A percentile compares a stretch with the other conserved stretches of the same genome.
Evolutionary conservation across 1,140 invertebrate genomes (phyloP).

Genomic region (Dinoponera quadriceps): DNA sequence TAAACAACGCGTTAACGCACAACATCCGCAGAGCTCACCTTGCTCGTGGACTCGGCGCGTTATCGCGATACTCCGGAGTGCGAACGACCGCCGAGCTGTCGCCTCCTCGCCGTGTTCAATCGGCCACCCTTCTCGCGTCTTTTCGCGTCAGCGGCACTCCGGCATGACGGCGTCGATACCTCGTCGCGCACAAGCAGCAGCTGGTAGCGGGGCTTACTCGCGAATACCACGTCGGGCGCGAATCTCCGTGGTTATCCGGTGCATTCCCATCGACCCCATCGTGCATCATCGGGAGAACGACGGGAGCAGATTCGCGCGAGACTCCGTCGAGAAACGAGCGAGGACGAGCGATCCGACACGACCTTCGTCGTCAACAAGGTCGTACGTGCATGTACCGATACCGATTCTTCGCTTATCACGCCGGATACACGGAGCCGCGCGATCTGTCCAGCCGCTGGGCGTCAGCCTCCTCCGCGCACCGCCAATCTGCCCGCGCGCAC

Average conservation of each 20-base stretch:
- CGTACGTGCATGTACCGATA: constrained; percentile 65
- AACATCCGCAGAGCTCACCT: constrained; percentile 27
- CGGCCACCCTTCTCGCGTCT: background rate
- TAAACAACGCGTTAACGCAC: constrained; percentile 3
- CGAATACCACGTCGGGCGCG: background rate
- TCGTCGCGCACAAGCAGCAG: constrained; percentile 11
- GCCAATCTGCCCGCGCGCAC: constrained; percentile 76
- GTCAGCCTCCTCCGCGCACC: constrained; percentile 77
- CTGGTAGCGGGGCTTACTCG: background rate
- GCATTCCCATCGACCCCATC: constrained; percentile 20
- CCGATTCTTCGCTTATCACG: constrained; percentile 46
- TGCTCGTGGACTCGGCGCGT: background rate
- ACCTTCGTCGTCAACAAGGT: constrained; percentile 63
- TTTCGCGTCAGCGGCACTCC: background rate
- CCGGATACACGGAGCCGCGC: constrained; percentile 85
- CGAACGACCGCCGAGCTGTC: background rate
- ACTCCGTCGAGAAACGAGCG: background rate
- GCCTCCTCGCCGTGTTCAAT: background rate
- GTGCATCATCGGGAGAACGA: constrained; percentile 3
- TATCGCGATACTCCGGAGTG: background rate
- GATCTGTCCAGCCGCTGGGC: constrained; percentile 82
- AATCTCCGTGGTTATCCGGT: background rate
- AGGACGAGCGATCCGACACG: background rate
- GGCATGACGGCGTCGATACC: constrained; percentile 10
- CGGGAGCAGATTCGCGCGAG: background rate